Conservation (phyloP, 2,888 invertebrate genomes). For the Diogma glabrata region DNA sequence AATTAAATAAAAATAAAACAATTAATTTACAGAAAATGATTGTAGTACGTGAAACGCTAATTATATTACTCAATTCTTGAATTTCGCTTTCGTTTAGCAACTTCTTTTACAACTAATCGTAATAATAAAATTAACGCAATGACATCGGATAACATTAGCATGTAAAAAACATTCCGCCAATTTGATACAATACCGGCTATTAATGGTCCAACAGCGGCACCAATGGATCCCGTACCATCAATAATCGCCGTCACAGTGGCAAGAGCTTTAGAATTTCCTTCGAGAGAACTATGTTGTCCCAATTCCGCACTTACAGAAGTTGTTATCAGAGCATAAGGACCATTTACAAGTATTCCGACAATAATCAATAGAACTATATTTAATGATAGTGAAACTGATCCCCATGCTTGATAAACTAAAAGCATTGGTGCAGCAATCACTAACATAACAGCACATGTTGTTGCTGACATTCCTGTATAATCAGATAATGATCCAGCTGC, state of each 20-base stretch:
- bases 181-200: slow-evolving; percentile 75
- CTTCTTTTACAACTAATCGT: slow-evolving; percentile 42
- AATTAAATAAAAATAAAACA: no score
- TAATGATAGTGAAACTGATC: slow-evolving; percentile 44
- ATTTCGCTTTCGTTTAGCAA: slow-evolving; percentile 26
- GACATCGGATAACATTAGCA: slow-evolving; percentile 75
- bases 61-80: slow-evolving; percentile 26
- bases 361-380: slow-evolving; percentile 59
- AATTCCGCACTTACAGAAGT: slow-evolving; percentile 93
- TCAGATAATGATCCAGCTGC: slow-evolving; percentile 80
- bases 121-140: slow-evolving; percentile 59
- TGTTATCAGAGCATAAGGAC: slow-evolving; percentile 92
- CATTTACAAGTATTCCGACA: slow-evolving; percentile 81
- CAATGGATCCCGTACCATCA: slow-evolving; percentile 78
- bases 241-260: slow-evolving; percentile 98
- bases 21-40: no score
- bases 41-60: no score
- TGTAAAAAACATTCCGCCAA: slow-evolving; percentile 82
- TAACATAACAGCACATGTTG: slow-evolving; percentile 78
- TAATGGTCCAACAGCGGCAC: slow-evolving; percentile 87
- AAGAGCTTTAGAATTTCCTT: slow-evolving; percentile 75
- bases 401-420: slow-evolving; percentile 64
- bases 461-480: slow-evolving; percentile 68
- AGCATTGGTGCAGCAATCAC: slow-evolving; percentile 68
- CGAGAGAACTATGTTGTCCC: slow-evolving; percentile 75